Percentiles rank a stretch among this genome's conserved stretches.
Conservation (phyloP, 92 coral and sea anemone genomes). For the Pocillopora grandis region DNA sequence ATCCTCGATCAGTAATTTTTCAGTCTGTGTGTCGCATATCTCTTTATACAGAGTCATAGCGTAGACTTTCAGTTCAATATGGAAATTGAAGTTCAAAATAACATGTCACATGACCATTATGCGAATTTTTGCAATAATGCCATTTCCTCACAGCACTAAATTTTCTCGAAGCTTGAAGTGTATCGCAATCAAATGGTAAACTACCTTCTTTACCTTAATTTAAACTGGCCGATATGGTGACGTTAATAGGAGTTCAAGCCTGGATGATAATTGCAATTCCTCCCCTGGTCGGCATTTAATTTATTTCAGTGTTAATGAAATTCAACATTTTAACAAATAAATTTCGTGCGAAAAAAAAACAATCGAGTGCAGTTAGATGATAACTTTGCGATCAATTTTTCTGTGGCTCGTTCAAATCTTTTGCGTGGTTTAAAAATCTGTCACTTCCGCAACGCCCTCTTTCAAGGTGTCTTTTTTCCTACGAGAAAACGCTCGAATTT, state of each 20-base stretch:
- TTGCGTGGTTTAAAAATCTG: slow-evolving; percentile 63
- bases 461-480: no score
- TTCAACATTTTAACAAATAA: slow-evolving; percentile 3
- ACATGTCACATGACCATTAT: not conserved
- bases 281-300: not conserved
- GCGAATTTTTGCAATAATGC: not conserved
- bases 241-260: not conserved
- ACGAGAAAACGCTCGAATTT: no score
- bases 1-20: slow-evolving; percentile 3
- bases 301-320: not conserved
- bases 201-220: not conserved
- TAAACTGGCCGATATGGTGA: not conserved
- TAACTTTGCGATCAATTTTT: not conserved
- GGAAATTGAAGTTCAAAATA: not conserved
- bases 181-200: not conserved
- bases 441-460: no score
- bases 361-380: no score
- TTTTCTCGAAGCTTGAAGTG: not conserved
- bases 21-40: slow-evolving; percentile 10
- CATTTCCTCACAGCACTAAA: not conserved
- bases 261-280: not conserved
- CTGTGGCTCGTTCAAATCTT: not conserved
- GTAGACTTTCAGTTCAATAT: not conserved
- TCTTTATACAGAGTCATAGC: slow-evolving; percentile 1
- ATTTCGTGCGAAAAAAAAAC: not conserved